phyloP scores from a whole-genome alignment of 1,140 invertebrate species.

The Andrena cerasifolii region DNA sequence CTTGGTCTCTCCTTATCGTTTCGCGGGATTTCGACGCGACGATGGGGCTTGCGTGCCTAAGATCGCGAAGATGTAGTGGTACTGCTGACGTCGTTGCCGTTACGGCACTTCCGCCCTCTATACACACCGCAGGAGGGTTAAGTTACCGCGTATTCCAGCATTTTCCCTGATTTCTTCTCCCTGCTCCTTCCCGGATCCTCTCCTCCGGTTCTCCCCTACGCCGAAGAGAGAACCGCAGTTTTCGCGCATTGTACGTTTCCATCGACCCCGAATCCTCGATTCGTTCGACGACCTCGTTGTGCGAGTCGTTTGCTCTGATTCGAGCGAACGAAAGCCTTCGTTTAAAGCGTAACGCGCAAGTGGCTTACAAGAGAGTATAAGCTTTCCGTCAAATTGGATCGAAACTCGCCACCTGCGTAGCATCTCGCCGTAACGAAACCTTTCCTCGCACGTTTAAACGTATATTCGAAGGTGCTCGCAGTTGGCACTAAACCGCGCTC shows the following conservation, averaged over 20 bases:
- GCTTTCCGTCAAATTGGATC: constrained; percentile 21
- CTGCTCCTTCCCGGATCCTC: too few species aligned
- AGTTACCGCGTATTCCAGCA: constrained; percentile 37
- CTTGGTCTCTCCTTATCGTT: neutral
- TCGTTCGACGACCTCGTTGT: neutral
- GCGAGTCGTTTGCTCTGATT: neutral
- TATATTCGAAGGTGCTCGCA: constrained; percentile 24
- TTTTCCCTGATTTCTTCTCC: too few species aligned
- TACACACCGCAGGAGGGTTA: constrained; percentile 47
- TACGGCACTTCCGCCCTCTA: constrained; percentile 71
- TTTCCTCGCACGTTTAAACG: constrained; percentile 5
- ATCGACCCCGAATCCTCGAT: neutral
- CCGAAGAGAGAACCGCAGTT: constrained; percentile 15
- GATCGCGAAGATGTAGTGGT: constrained; percentile 34
- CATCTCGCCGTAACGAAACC: neutral
- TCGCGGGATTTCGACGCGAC: constrained; percentile 29
- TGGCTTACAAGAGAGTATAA: neutral
- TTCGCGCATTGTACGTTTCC: neutral
- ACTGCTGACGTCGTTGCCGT: constrained; percentile 66
- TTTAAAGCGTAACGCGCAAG: neutral
- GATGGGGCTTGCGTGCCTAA: constrained; percentile 27
- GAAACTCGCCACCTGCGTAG: neutral
- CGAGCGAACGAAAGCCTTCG: neutral
- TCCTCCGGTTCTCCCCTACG: too few species aligned
- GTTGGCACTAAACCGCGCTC: constrained; percentile 47